Base-by-base conservation (phyloP, 2,113 vertebrate species). In the Scomber japonicus region DNA sequence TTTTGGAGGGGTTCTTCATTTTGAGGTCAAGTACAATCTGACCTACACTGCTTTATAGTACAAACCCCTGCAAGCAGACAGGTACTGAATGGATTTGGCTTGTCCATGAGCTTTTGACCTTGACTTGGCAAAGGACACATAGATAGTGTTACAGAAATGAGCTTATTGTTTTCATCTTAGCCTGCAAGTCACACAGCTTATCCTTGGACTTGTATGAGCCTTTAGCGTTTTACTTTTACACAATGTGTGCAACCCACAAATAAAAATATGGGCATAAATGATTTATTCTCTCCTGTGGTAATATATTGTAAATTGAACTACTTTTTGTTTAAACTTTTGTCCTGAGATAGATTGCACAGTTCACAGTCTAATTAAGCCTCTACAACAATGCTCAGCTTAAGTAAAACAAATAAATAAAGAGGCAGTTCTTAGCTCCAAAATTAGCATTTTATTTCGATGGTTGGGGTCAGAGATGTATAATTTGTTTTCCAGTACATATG, bases 381-480 rank as follows among this genome's bases (percentile, higher is more conserved):
- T 67, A 67, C 71, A 78, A 59, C 64, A 78, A 78, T n/a, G 46
- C 78, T 63, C 78, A 76, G 70, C 65, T 82, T 21, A 67, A 74
- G 46, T 27, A 74, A 60, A 71, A 84, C 68, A 76, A 87, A 85
- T 57, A 63, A 90, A 93, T 88, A 85, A 87, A 85, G 82, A 94
- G 88, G 87, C 94, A 95, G 94, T 90, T 94, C 95, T 95, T 94
- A 96, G 96, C 97, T 98, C 96, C 96, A 98, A 99, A 99, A 98
- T 97, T 97, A 97, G 96, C 96, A 96, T 98, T 99, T 99, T 98
- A 98, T 98, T 99, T 95, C 96, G 96, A 97, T 97, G 94, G 96
- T 96, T 95, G 96, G 97, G 97, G 96, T 97, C 96, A 97, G 96
- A 98, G 96, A 96, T 96, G 96, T 96, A 96, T 96, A 94, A 96